These are phyloP conservation scores for Euplagia quadripunctaria DNA, from an alignment of 2,888 invertebrate species.

Conservation along the genomic window DNA sequence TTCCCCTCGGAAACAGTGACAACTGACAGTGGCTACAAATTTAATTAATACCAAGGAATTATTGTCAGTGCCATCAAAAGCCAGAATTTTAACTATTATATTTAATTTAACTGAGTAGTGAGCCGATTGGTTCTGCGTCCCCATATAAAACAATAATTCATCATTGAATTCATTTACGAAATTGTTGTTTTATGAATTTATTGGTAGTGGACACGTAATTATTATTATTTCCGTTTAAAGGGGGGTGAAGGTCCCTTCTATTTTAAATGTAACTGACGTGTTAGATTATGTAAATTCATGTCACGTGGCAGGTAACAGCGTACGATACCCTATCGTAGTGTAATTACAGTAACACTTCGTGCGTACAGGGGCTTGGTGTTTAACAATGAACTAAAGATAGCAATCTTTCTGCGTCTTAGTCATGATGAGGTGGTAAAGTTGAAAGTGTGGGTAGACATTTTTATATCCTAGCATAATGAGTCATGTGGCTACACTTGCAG, in stretches of 20 bases:
- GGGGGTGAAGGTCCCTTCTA: constrained; percentile 29
- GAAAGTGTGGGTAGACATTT: background rate
- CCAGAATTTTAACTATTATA: constrained; percentile 41
- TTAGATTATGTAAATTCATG: constrained; percentile 43
- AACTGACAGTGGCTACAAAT: constrained; percentile 14
- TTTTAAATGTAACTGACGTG: constrained; percentile 46
- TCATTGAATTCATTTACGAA: constrained; percentile 45
- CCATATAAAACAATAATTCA: constrained; percentile 44
- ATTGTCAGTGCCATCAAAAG: constrained; percentile 15
- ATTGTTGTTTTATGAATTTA: constrained; percentile 37
- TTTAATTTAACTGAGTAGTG: constrained; percentile 50
- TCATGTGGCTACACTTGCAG: background rate
- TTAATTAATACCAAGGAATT: constrained; percentile 13
- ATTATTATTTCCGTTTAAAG: constrained; percentile 38
- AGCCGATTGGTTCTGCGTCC: constrained; percentile 31
- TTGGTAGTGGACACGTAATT: constrained; percentile 20
- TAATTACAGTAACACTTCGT: constrained; percentile 38
- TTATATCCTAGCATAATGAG: background rate
- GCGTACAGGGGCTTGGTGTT: constrained; percentile 16
- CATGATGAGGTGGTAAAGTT: background rate
- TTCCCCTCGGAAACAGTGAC: constrained; percentile 19
- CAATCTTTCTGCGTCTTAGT: constrained; percentile 11
- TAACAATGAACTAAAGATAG: constrained; percentile 22
- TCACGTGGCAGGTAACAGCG: constrained; percentile 28
- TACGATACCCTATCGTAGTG: constrained; percentile 25